Conservation (phyloP, 2,113 vertebrate species). For the Indri indri region DNA sequence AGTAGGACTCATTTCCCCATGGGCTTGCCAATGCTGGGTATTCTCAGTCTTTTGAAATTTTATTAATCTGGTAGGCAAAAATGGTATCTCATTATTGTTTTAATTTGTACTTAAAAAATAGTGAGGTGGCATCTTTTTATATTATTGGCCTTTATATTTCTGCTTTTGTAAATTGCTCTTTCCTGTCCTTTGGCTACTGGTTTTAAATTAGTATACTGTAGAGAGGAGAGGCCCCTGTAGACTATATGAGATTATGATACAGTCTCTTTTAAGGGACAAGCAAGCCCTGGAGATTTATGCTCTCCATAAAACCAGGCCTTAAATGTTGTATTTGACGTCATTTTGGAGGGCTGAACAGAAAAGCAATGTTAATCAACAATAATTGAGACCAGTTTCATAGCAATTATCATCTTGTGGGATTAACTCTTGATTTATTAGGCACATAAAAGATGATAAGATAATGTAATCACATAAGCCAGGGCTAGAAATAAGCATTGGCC, state of each 20-base stretch:
- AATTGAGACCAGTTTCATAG: conserved; percentile 5
- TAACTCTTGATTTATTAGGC: conserved; percentile 57
- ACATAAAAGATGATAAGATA: conserved; percentile 41
- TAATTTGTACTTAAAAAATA: conserved; percentile 44
- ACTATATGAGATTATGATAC: neutral
- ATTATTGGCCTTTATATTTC: conserved; percentile 5
- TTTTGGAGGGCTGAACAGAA: conserved; percentile 25
- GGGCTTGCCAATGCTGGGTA: neutral
- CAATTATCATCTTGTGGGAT: neutral
- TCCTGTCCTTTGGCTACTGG: neutral
- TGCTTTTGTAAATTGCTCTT: neutral
- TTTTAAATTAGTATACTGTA: neutral
- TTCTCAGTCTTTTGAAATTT: neutral
- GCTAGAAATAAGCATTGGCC: conserved; percentile 8
- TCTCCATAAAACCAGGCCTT: conserved; percentile 20
- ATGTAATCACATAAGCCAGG: neutral
- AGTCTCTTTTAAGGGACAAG: conserved; percentile 19
- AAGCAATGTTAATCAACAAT: neutral
- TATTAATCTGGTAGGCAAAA: neutral
- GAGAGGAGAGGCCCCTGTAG: neutral
- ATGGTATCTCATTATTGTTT: neutral
- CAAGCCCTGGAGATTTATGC: conserved; percentile 36
- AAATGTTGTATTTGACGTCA: conserved; percentile 12
- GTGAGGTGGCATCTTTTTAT: conserved; percentile 1
- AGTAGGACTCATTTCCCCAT: conserved; percentile 25